phyloP scores from a whole-genome alignment of 2,113 vertebrate genomes.

The Calyptomena viridis region DNA sequence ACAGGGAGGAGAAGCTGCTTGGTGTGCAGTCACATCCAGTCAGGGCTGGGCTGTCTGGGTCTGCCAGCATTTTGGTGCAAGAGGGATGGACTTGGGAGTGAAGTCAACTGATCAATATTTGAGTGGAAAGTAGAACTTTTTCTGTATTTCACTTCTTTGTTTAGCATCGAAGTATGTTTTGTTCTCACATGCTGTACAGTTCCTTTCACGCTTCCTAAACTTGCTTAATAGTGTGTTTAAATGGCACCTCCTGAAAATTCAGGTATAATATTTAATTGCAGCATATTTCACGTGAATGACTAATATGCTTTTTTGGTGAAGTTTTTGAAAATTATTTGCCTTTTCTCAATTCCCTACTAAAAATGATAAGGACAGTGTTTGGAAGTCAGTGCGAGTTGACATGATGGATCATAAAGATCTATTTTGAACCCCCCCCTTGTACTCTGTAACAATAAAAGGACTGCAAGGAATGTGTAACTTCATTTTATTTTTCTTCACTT shows the following conservation, averaged over 20 bases:
- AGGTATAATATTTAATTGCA: background rate
- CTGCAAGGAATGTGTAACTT: background rate
- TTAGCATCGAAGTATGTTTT: background rate
- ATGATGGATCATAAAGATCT: background rate
- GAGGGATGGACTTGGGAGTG: background rate
- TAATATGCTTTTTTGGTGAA: background rate
- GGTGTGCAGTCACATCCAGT: fast-evolving
- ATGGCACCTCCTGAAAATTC: background rate
- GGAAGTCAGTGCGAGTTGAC: background rate
- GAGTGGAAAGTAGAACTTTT: background rate
- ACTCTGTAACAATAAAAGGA: background rate
- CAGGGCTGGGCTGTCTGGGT: background rate
- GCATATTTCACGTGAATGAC: background rate
- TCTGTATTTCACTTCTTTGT: background rate
- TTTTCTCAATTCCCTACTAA: background rate
- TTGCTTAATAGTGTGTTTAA: background rate
- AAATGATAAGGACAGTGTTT: background rate
- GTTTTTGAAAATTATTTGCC: background rate
- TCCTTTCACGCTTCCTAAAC: fast-evolving
- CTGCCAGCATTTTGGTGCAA: background rate
- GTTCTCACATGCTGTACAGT: background rate
- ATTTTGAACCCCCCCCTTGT: background rate
- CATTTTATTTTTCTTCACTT: background rate
- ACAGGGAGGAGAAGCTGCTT: background rate
- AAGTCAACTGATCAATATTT: background rate